Evolutionary conservation across 2,113 vertebrate species (phyloP).

Genomic region (Prionailurus viverrinus): DNA sequence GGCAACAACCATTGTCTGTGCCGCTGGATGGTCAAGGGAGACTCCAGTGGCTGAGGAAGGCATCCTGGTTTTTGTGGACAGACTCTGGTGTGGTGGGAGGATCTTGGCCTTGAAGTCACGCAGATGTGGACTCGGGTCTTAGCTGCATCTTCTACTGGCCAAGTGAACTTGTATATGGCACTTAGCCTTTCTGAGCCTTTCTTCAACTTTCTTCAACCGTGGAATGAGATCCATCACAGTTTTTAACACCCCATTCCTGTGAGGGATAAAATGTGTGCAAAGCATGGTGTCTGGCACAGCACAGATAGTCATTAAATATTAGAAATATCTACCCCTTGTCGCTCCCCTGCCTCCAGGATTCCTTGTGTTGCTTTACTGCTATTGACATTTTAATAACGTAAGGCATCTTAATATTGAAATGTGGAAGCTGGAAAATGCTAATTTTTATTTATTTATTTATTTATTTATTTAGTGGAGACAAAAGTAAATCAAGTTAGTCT

Average conservation of each 20-base stretch:
- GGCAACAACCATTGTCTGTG: background rate
- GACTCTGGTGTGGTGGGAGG: background rate
- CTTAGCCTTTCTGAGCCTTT: background rate
- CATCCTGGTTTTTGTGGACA: background rate
- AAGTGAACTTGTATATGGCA: background rate
- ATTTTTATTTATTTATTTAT: background rate
- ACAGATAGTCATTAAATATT: background rate
- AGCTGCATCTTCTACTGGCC: background rate
- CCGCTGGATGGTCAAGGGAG: background rate
- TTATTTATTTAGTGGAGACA: background rate
- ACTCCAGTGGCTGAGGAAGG: background rate
- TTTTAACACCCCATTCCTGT: background rate
- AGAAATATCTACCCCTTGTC: background rate
- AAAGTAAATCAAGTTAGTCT: background rate
- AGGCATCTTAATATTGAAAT: conserved; percentile 39
- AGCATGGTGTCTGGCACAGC: background rate
- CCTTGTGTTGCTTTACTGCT: background rate
- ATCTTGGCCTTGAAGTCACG: background rate
- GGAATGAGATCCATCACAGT: background rate
- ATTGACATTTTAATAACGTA: background rate
- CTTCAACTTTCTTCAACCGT: background rate
- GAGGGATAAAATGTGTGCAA: background rate
- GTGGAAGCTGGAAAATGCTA: background rate
- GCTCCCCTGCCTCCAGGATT: background rate
- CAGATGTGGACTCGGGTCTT: background rate